Conservation (phyloP, 2,113 vertebrate genomes). For the Entomyzon cyanotis region DNA sequence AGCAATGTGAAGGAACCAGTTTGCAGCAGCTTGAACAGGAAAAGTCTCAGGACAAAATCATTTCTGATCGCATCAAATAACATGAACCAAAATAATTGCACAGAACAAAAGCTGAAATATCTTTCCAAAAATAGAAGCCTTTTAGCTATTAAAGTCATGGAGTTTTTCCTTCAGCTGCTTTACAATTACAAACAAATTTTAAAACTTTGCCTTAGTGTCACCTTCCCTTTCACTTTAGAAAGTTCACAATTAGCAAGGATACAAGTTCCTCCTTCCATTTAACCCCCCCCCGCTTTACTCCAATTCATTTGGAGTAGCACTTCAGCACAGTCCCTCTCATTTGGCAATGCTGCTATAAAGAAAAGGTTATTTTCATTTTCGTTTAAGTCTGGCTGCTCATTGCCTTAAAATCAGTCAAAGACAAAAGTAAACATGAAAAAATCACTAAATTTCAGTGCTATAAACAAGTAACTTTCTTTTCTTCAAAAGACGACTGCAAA, state of each 20-base stretch:
- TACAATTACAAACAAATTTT: background rate
- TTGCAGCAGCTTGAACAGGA: background rate
- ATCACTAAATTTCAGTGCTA: background rate
- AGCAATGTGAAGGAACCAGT: slow-evolving; percentile 11
- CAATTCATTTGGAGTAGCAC: background rate
- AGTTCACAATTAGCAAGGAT: background rate
- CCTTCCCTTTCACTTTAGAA: background rate
- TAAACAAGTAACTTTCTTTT: background rate
- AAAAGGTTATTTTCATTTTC: background rate
- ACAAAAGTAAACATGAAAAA: background rate
- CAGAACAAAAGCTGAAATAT: background rate
- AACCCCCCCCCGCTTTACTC: background rate
- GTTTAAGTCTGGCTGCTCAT: background rate
- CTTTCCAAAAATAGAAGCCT: slow-evolving; percentile 7
- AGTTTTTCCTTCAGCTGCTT: background rate
- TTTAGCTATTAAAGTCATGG: background rate
- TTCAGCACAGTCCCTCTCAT: background rate
- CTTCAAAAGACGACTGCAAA: background rate
- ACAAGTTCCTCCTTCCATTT: background rate
- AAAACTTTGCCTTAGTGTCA: background rate
- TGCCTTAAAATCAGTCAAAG: background rate
- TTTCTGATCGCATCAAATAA: slow-evolving; percentile 12
- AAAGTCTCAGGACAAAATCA: slow-evolving; percentile 26
- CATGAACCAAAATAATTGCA: background rate
- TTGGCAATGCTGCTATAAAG: background rate